Percentiles rank a stretch among this genome's conserved stretches.
These are phyloP conservation scores for Gambusia affinis DNA, from an alignment of 2,113 vertebrate genomes.

Conservation along the genomic window DNA sequence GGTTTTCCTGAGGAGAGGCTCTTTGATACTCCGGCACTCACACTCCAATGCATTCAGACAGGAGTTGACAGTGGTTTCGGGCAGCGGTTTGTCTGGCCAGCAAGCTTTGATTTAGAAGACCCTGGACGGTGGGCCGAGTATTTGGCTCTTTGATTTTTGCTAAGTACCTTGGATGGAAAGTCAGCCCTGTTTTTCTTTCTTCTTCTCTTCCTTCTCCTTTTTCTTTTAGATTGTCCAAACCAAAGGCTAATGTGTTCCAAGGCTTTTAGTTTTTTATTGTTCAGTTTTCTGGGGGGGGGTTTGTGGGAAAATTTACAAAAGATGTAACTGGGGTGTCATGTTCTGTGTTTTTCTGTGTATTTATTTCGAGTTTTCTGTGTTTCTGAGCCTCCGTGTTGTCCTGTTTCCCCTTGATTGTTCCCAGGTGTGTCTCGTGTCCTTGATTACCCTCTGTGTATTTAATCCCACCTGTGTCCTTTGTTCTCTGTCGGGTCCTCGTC, in stretches of 20 bases:
- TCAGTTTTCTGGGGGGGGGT: constrained; percentile 14
- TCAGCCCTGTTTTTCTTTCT: constrained; percentile 17
- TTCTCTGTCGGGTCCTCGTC: no score
- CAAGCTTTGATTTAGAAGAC: constrained; percentile 66
- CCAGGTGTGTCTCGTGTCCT: no score
- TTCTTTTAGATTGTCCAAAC: constrained; percentile 13
- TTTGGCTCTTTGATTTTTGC: constrained; percentile 67
- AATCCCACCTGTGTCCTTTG: no score
- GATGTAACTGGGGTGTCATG: constrained; percentile 1
- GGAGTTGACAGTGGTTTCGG: constrained; percentile 70
- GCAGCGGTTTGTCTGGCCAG: constrained; percentile 66
- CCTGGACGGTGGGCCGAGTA: constrained; percentile 51
- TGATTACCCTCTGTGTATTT: no score
- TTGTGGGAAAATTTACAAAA: constrained; percentile 9
- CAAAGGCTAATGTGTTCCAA: constrained; percentile 36
- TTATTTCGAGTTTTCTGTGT: no score
- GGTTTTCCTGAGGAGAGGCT: constrained; percentile 67
- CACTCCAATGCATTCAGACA: constrained; percentile 61
- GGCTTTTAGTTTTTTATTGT: constrained; percentile 29
- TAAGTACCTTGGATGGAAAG: constrained; percentile 67
- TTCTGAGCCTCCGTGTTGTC: no score
- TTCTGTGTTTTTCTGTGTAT: no score
- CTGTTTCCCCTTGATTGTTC: no score
- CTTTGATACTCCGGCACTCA: constrained; percentile 65
- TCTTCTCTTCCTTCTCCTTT: not conserved